phyloP scores from a whole-genome alignment of 2,113 vertebrate genomes.

The Fulmarus glacialis region DNA sequence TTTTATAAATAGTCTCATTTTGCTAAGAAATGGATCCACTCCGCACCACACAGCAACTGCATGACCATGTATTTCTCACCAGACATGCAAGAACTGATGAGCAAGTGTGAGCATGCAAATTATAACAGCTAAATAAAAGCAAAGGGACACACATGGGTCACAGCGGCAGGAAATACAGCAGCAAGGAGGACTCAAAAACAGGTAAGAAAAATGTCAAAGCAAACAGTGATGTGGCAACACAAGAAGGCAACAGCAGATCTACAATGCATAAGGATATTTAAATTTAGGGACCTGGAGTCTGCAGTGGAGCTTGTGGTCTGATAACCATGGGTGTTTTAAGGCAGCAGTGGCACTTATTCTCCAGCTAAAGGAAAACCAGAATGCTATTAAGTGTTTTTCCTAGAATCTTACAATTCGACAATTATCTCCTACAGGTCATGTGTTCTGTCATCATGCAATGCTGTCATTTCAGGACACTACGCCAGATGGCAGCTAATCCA shows the following conservation, averaged over 20 bases:
- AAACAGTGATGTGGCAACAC: not conserved
- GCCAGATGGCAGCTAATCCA: not conserved
- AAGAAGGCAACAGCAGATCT: not conserved
- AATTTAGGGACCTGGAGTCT: conserved; percentile 81
- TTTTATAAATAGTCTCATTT: not conserved
- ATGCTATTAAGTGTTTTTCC: not conserved
- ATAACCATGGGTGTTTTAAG: conserved; percentile 92
- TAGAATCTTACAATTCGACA: not conserved
- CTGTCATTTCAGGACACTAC: not conserved
- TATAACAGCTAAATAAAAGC: not conserved
- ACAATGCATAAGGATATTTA: not conserved
- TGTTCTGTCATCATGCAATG: not conserved
- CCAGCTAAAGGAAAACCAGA: conserved; percentile 82
- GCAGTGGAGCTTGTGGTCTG: conserved; percentile 85
- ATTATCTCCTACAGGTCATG: not conserved
- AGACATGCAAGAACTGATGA: not conserved
- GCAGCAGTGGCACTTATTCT: conserved; percentile 93
- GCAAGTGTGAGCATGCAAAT: not conserved
- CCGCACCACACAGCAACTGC: not conserved
- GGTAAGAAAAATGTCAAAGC: not conserved
- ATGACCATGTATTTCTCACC: not conserved
- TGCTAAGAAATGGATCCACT: not conserved
- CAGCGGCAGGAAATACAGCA: not conserved
- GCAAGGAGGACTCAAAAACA: not conserved
- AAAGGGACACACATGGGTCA: not conserved